Evolutionary conservation across 2,113 vertebrate genomes (phyloP).

Genomic region (Istiophorus platypterus): DNA sequence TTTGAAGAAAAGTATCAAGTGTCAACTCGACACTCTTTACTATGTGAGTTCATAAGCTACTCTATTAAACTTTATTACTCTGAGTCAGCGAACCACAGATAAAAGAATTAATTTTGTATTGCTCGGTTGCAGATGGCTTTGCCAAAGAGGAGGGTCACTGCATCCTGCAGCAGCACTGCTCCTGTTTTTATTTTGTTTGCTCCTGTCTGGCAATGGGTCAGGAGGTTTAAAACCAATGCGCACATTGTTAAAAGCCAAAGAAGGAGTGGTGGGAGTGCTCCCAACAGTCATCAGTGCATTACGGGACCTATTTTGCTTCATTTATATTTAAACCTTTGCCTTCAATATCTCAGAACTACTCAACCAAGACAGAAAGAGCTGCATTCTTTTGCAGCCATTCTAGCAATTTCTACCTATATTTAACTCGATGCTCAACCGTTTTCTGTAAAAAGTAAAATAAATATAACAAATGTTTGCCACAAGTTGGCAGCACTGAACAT

Average conservation of each 20-base stretch:
- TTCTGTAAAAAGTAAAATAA: background rate
- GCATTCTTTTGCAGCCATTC: background rate
- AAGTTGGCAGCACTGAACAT: background rate
- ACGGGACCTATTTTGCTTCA: background rate
- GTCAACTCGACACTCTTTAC: background rate
- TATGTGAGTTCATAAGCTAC: background rate
- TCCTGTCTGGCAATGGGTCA: background rate
- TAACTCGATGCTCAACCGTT: background rate
- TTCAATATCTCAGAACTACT: background rate
- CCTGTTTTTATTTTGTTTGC: background rate
- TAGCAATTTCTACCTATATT: background rate
- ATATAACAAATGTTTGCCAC: background rate
- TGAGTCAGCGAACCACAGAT: background rate
- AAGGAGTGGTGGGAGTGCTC: background rate
- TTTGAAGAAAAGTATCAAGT: background rate
- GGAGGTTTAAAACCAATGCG: background rate
- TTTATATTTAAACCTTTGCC: background rate
- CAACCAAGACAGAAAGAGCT: background rate
- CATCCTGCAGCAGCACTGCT: background rate
- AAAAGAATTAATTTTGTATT: background rate
- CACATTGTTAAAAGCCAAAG: background rate
- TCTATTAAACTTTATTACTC: background rate
- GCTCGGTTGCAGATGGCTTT: background rate
- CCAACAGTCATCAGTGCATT: background rate
- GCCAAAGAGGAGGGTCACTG: background rate